Base-by-base conservation (phyloP, 2,888 invertebrate genomes). In the Flexamia atlantica region DNA sequence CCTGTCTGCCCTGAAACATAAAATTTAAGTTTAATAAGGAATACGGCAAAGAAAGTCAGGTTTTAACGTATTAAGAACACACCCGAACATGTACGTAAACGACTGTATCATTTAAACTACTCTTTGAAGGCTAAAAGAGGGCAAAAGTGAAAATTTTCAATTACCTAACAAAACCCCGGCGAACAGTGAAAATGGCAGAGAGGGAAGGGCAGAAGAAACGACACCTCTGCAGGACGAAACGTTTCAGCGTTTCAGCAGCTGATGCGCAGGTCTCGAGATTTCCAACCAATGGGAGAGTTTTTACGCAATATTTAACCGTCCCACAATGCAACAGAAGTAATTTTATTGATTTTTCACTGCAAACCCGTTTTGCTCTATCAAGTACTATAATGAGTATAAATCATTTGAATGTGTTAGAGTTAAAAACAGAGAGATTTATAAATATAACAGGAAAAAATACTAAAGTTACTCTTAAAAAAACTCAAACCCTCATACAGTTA, bases 181-280 rank as follows among this genome's bases (percentile, higher is more conserved):
- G 93, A 93, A 93, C 93, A 93, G 92, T 92, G 91, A 91, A 91
- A 92, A 92, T 92, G 92, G 91, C 90, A 85, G 85, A 82, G 80
- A 83, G 88, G 88, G 84, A 83, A 84, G 80, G 81, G 82, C 57
- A 30, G 76, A 76, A 28, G 17, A 14, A 12, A 36, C 64, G 64
- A 40, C 20, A 42, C 40, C 72, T 72, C 23, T 23, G 40, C 72
- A 72, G 72, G 40, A 72, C 20, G 72, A 72, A 40, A 72, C 64
- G 68, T 72, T 36, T 10, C 76, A 76, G 50, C 64, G 68, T 72
- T 36, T 10, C 76, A 76, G 50, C 76, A 46, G 76, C 46, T 76
- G 76, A 40, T 76, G 76, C 76, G 76, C 76, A 76, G 28, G 76
- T 76, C 76, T 12, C 3, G 36, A 2, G n/a, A 20, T 46, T 28